Evolutionary conservation across 1,140 invertebrate genomes (phyloP), one percentile per base, ranked within the genome.

Genomic region (Galleria mellonella): DNA sequence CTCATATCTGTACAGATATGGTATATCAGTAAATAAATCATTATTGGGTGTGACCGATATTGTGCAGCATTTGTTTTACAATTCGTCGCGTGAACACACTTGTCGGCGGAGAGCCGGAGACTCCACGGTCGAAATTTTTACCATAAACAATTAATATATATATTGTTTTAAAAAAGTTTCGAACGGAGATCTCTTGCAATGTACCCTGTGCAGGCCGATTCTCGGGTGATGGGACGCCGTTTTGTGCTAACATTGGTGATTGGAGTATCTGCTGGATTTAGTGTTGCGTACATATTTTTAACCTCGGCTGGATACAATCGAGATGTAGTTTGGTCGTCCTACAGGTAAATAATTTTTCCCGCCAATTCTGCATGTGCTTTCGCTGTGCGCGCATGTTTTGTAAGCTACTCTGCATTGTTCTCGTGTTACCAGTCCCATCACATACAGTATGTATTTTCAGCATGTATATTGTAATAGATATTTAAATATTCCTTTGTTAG

Each of bases 221-320:
- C 73, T 47, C 70, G 76, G 74, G 72, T 83, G 73, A 78, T 86
- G 81, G 83, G 83, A 36, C 81, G 83, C 9, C 76, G 82, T 39
- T 87, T 83, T 72, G 74, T 87, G 67, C 66, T 87, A 77, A 87
- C 86, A 43, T 64, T 87, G 70, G 78, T 83, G 64, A 84, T 87
- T 54, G 86, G 83, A 51, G 78, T 87, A 44, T 87, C 78, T 7
- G 77, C 83, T 12, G 84, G 83, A 55, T 87, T 87, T 79, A 87
- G 83, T 78, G 86, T 87, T 58, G 83, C 83, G 32, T 87, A 87
- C 59, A 76, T 87, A 57, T 56, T 87, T 43, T 68, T 87, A 71
- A 85, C 84, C 33, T 81, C 83, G 5, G 56, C 76, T 30, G 83
- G 78, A 58, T 79, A 71, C 64, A 39, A 62, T n/a, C 51, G 68